Conservation (phyloP, 1,140 invertebrate genomes). For the Nasonia longicornis region DNA sequence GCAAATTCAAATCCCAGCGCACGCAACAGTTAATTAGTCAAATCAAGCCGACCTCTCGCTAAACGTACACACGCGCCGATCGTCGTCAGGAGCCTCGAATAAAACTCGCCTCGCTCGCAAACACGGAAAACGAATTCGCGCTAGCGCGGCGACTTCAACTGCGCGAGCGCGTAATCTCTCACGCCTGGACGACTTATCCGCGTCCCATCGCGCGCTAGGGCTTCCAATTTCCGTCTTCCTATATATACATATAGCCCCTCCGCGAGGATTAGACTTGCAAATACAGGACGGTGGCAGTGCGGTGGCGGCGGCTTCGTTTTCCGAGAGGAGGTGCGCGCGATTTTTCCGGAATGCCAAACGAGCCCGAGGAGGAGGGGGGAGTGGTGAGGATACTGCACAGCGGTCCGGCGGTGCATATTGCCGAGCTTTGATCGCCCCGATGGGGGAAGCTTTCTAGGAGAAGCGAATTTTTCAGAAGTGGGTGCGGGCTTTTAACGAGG, state of each 20-base stretch:
- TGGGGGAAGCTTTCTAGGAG: background rate
- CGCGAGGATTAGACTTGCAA: conserved; percentile 35
- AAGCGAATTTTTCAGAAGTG: background rate
- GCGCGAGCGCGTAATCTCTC: conserved; percentile 17
- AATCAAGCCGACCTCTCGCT: background rate
- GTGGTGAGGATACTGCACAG: background rate
- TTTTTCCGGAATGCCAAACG: conserved; percentile 39
- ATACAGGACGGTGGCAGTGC: background rate
- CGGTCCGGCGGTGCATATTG: background rate
- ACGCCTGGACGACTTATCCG: conserved; percentile 27
- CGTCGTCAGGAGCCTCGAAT: background rate
- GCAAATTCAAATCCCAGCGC: background rate
- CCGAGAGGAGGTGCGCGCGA: background rate
- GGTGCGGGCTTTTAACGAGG: background rate
- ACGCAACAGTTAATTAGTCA: conserved; percentile 30
- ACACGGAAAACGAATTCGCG: conserved; percentile 39
- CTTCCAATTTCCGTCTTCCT: conserved; percentile 40
- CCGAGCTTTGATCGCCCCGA: background rate
- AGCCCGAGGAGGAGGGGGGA: background rate
- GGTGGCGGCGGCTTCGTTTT: background rate
- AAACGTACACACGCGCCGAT: background rate
- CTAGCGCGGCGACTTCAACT: background rate
- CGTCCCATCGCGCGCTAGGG: conserved; percentile 14
- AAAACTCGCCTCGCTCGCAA: conserved; percentile 16
- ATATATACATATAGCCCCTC: background rate